Percentiles rank a stretch among this genome's conserved stretches.
These are phyloP conservation scores for Garra rufa DNA, from an alignment of 2,113 vertebrate genomes.

Conservation along the genomic window DNA sequence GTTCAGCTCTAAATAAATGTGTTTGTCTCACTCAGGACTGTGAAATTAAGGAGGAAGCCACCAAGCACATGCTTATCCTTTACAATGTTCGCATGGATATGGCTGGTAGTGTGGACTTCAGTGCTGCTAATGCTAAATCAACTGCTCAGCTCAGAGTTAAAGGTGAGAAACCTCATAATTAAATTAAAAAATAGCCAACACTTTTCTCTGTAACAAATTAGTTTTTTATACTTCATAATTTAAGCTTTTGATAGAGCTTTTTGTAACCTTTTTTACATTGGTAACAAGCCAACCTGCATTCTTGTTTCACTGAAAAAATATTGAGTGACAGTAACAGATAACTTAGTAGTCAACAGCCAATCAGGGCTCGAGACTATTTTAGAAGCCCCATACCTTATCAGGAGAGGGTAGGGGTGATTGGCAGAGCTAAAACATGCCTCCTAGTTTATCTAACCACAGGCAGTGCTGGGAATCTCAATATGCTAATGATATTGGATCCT, in stretches of 20 bases:
- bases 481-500: conserved; percentile 66
- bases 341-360: conserved; percentile 74
- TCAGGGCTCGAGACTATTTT: conserved; percentile 82
- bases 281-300: not conserved
- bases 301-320: not conserved
- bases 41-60: conserved; percentile 97
- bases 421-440: conserved; percentile 71
- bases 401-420: conserved; percentile 74
- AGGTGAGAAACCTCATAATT: conserved; percentile 71
- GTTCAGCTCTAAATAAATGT: not conserved
- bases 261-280: not conserved
- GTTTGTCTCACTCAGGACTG: conserved; percentile 81
- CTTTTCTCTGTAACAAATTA: not conserved
- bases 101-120: conserved; percentile 91
- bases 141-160: conserved; percentile 95
- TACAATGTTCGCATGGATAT: conserved; percentile 92
- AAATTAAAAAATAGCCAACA: not conserved
- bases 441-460: conserved; percentile 74
- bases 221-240: not conserved
- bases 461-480: conserved; percentile 69
- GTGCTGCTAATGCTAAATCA: conserved; percentile 93
- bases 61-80: conserved; percentile 86
- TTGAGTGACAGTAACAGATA: conserved; percentile 69
- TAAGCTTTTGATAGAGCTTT: not conserved
- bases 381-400: conserved; percentile 81